These are phyloP conservation scores for Centruroides sculpturatus DNA, from an alignment of 1,140 invertebrate genomes.

Conservation along the genomic window DNA sequence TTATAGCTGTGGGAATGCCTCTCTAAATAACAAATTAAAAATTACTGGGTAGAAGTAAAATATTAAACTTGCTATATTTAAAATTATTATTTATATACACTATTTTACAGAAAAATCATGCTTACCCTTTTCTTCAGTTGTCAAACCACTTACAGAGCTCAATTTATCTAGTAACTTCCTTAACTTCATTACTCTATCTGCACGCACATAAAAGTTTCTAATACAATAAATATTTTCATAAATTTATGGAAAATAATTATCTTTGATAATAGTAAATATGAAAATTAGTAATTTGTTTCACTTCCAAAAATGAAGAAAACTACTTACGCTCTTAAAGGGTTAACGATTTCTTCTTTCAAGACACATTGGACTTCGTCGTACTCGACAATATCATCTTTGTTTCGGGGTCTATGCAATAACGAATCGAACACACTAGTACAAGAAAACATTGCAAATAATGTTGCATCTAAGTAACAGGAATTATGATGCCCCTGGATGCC, in stretches of 20 bases:
- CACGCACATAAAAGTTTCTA: slow-evolving; percentile 69
- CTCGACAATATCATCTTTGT: slow-evolving; percentile 56
- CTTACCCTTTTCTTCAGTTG: slow-evolving; percentile 74
- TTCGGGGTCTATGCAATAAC: slow-evolving; percentile 55
- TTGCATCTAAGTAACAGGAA: slow-evolving; percentile 94
- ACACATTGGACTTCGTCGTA: slow-evolving; percentile 77
- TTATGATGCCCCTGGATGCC: slow-evolving; percentile 97
- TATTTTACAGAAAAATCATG: too few relatives aligned
- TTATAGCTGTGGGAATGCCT: too few relatives aligned
- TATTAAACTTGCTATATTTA: too few relatives aligned
- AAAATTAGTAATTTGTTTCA: too few relatives aligned
- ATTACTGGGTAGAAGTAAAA: too few relatives aligned
- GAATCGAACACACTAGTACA: slow-evolving; percentile 89
- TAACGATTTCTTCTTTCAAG: slow-evolving; percentile 87
- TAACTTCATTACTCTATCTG: slow-evolving; percentile 90
- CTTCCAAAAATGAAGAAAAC: background rate
- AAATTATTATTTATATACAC: too few relatives aligned
- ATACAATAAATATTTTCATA: slow-evolving; percentile 3
- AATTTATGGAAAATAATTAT: slow-evolving; percentile 1
- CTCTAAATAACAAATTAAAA: too few relatives aligned
- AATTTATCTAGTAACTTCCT: slow-evolving; percentile 70
- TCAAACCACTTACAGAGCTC: slow-evolving; percentile 75
- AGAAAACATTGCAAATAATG: slow-evolving; percentile 91
- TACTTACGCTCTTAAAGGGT: slow-evolving; percentile 55
- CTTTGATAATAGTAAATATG: background rate